These are phyloP conservation scores for Oplegnathus fasciatus DNA, from an alignment of 2,113 vertebrate genomes.

Conservation along the genomic window DNA sequence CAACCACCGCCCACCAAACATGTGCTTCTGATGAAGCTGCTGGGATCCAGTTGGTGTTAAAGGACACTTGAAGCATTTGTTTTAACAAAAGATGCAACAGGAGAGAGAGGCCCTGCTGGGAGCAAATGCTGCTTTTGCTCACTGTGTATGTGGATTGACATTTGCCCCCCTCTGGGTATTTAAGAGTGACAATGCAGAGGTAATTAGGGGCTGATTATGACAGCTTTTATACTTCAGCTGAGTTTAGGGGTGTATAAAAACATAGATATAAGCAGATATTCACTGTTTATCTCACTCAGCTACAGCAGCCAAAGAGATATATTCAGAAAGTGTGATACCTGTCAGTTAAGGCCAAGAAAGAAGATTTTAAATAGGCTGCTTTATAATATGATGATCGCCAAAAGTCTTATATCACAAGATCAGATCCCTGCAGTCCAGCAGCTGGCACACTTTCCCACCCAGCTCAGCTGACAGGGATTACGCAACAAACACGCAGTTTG, in stretches of 20 bases:
- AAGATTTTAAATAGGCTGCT: neutral
- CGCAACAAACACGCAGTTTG: constrained; percentile 38
- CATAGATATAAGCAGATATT: neutral
- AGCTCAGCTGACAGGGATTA: constrained; percentile 50
- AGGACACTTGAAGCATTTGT: neutral
- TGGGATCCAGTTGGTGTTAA: neutral
- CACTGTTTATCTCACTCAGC: neutral
- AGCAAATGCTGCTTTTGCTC: too few relatives aligned
- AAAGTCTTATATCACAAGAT: neutral
- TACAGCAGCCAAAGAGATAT: neutral
- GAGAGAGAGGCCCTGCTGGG: neutral
- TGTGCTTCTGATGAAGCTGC: neutral
- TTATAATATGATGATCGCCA: neutral
- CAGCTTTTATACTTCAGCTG: too few relatives aligned
- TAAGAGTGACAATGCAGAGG: neutral
- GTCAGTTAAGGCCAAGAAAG: neutral
- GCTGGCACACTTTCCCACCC: neutral
- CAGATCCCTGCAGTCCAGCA: neutral
- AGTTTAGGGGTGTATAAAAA: neutral
- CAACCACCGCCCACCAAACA: neutral
- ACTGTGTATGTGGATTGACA: neutral
- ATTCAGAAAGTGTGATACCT: neutral
- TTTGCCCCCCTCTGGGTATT: neutral
- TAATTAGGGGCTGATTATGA: neutral
- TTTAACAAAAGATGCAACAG: neutral